phyloP scores from a whole-genome alignment of 2,113 vertebrate species.

The Clarias gariepinus region DNA sequence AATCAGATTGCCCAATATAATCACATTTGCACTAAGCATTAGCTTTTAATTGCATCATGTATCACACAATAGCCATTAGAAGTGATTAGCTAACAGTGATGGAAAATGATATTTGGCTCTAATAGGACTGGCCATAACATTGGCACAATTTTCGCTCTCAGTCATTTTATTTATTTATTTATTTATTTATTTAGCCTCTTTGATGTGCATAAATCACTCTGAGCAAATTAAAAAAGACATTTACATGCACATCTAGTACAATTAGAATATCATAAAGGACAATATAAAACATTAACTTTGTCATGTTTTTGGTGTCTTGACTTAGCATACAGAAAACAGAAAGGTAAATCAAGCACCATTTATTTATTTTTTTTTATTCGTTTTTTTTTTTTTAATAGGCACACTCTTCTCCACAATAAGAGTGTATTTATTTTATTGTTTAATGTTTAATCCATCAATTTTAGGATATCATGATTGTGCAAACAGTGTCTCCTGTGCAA shows the following conservation, averaged over 20 bases:
- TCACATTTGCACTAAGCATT: conserved; percentile 72
- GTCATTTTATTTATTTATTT: not conserved
- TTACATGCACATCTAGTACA: not conserved
- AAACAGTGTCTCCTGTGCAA: conserved; percentile 63
- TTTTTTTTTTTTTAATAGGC: too few species aligned
- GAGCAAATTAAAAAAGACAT: not conserved
- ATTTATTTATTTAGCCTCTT: not conserved
- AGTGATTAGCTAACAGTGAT: conserved; percentile 76
- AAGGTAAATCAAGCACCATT: not conserved
- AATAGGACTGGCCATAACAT: conserved; percentile 48
- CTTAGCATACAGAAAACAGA: not conserved
- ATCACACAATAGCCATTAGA: conserved; percentile 78
- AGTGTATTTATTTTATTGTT: conserved; percentile 66
- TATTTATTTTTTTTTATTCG: not conserved
- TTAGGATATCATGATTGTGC: conserved; percentile 74
- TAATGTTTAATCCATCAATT: conserved; percentile 75
- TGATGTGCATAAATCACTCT: not conserved
- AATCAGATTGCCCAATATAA: conserved; percentile 50
- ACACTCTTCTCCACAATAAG: conserved; percentile 53
- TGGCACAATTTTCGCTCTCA: conserved; percentile 44
- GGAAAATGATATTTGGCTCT: conserved; percentile 72
- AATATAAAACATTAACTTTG: not conserved
- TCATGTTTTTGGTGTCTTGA: not conserved
- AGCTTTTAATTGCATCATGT: conserved; percentile 78
- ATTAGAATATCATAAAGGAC: not conserved